A percentile compares a stretch with the other conserved stretches of the same genome.
Conservation (phyloP, 2,113 vertebrate genomes). For the Ciconia maguari region DNA sequence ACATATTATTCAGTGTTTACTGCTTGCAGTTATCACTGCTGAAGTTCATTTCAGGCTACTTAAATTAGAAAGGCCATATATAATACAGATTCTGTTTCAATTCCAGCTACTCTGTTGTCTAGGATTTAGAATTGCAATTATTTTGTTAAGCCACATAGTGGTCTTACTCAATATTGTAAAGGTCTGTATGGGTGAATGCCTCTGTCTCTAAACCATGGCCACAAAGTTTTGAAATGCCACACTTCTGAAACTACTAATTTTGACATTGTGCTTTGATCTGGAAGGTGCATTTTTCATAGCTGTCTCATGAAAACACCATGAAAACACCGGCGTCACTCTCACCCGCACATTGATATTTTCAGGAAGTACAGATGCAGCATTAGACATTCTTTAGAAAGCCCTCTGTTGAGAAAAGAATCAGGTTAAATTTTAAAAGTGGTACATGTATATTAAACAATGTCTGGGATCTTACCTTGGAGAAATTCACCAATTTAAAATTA, state of each 20-base stretch:
- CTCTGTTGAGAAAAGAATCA: not conserved
- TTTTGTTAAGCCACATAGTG: not conserved
- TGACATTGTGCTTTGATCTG: not conserved
- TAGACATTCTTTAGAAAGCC: not conserved
- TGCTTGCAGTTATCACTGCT: not conserved
- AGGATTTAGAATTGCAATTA: not conserved
- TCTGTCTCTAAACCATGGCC: not conserved
- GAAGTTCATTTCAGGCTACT: not conserved
- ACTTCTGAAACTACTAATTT: not conserved
- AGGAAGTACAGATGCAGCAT: not conserved
- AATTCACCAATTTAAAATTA: not conserved
- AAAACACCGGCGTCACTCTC: not conserved
- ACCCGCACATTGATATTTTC: not conserved
- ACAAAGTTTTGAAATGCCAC: not conserved
- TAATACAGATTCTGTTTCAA: not conserved
- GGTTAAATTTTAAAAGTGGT: not conserved
- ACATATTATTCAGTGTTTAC: not conserved
- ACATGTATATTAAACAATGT: not conserved
- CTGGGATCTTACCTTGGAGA: not conserved
- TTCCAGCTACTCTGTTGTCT: not conserved
- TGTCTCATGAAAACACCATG: not conserved
- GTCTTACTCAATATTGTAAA: not conserved
- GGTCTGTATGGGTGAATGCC: not conserved
- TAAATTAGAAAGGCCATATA: not conserved
- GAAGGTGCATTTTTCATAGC: not conserved